Conservation (phyloP, 1,140 invertebrate species). For the Andrena cerasifolii region DNA sequence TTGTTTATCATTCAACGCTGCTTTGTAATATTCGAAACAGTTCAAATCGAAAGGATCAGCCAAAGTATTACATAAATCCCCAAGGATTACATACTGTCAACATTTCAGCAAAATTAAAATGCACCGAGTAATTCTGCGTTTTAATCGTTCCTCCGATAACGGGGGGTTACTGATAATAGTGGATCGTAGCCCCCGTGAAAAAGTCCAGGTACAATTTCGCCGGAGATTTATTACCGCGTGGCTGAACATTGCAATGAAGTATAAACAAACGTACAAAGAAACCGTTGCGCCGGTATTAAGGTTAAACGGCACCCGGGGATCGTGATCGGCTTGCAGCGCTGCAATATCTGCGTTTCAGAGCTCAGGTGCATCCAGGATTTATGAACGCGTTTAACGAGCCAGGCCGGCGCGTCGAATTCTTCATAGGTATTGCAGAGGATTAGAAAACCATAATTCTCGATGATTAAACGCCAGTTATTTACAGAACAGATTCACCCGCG, state of each 20-base stretch:
- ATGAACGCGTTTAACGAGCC: slow-evolving; percentile 39
- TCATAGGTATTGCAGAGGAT: slow-evolving; percentile 35
- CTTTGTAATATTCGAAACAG: too few species aligned
- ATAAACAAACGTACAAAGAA: neutral
- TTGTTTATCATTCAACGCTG: too few species aligned
- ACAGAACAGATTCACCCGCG: neutral
- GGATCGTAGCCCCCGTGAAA: too few species aligned
- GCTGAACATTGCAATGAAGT: neutral
- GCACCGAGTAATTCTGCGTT: too few species aligned
- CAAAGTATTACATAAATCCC: too few species aligned
- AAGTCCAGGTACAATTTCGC: neutral
- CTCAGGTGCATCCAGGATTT: slow-evolving; percentile 31
- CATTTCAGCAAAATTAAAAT: too few species aligned
- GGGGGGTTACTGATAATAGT: too few species aligned
- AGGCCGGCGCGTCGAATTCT: neutral
- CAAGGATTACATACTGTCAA: too few species aligned
- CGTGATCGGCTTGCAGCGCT: neutral
- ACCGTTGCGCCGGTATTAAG: neutral
- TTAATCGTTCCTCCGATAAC: neutral
- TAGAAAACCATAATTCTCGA: slow-evolving; percentile 53
- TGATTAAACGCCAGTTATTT: slow-evolving; percentile 39
- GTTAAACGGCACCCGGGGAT: neutral
- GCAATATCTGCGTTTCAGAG: neutral
- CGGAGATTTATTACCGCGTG: neutral
- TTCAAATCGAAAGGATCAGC: too few species aligned